Evolutionary conservation across 2,888 invertebrate genomes (phyloP).

Genomic region (Aphidius colemani): DNA sequence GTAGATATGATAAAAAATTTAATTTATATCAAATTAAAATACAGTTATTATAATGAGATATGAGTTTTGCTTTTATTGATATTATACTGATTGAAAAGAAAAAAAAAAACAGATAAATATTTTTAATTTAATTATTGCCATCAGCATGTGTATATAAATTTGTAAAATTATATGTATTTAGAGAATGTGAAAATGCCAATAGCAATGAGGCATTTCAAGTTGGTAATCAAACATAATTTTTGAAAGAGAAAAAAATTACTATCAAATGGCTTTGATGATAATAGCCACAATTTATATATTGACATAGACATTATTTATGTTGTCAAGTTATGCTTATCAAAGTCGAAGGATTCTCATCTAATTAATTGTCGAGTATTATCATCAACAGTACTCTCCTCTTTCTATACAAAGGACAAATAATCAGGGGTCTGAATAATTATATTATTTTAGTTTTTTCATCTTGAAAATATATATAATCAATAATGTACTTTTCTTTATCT

Average conservation of each 20-base stretch:
- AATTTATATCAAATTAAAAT: too few relatives aligned
- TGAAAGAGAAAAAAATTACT: slow-evolving; percentile 22
- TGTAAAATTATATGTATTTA: too few relatives aligned
- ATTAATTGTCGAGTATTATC: slow-evolving; percentile 75
- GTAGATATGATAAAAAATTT: too few relatives aligned
- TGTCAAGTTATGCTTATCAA: slow-evolving; percentile 6
- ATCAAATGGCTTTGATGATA: neutral
- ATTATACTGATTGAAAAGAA: too few relatives aligned
- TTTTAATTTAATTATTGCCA: too few relatives aligned
- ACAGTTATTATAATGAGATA: too few relatives aligned
- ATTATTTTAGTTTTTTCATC: too few relatives aligned
- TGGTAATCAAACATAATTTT: slow-evolving; percentile 23
- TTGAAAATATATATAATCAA: neutral
- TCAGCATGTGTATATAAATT: too few relatives aligned
- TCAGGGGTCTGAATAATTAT: neutral
- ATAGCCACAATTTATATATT: neutral
- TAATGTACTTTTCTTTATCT: neutral
- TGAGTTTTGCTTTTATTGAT: too few relatives aligned
- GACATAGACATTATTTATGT: slow-evolving; percentile 3
- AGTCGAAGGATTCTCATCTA: slow-evolving; percentile 60
- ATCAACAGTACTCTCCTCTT: slow-evolving; percentile 33
- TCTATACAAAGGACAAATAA: slow-evolving; percentile 32
- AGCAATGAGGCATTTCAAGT: slow-evolving; percentile 8
- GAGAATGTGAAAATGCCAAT: too few relatives aligned
- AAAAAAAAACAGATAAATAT: too few relatives aligned